Base-by-base conservation (phyloP, 2,113 vertebrate species). In the Myxocyprinus asiaticus region DNA sequence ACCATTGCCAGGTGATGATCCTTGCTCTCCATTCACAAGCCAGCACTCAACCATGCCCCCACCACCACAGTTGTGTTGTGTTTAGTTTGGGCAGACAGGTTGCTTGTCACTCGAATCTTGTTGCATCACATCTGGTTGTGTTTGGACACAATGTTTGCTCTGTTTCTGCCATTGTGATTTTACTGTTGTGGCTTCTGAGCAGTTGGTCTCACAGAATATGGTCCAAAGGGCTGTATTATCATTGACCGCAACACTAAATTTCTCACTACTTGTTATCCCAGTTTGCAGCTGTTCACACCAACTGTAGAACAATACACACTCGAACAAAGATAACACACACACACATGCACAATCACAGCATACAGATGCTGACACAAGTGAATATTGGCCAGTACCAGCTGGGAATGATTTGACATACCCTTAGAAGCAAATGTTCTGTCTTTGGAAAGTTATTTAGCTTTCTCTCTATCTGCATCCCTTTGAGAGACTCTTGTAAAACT, bases 231-330 rank as follows among this genome's bases (percentile, higher is more conserved):
- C 22, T 33, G 22, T 33, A 33, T 33, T 33, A 33, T 33, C 22
- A 63, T 7, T 63, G 15, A 63, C 9, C 10, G 61, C 22, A 63
- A 63, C 15, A 33, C 22, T 42, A 42, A 22, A 43, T n/a, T 64
- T 64, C 33, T 64, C 42, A 64, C 42, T 64, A 14, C 42, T 64
- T 64, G 33, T 43, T 64, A 42, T 44, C 11, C 62, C 61, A 33
- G 62, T 44, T 64, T 44, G 62, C 62, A 64, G 62, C 11, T 64
- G 62, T 64, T 42, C 10, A 64, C 62, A 64, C 42, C 62, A 64
- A 64, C 62, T 64, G 33, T 64, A 64, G 42, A 64, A 55, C 12
- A 8, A 55, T 55, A 9, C 42, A 11, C 44, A 44, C 62, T 43
- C 22, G 22, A 33, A 33, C 22, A 33, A 33, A 33, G 22, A 33